These are phyloP conservation scores for Tetraneura akinire DNA, from an alignment of 1,140 invertebrate genomes.

Conservation along the genomic window DNA sequence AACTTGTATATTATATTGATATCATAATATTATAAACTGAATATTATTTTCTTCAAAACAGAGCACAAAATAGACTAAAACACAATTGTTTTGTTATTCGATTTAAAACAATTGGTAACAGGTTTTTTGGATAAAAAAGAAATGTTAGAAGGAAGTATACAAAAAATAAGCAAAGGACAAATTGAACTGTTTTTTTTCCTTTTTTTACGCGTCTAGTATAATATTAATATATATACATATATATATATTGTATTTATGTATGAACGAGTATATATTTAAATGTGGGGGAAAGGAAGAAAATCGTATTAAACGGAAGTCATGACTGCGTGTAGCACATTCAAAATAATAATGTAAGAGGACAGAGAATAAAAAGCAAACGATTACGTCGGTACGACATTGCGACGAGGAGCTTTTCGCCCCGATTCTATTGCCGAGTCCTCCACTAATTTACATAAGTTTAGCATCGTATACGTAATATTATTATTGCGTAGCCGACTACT, in stretches of 20 bases:
- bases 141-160: too few species aligned
- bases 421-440: not conserved
- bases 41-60: too few species aligned
- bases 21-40: too few species aligned
- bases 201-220: not conserved
- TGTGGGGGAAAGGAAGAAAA: not conserved
- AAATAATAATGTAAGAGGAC: not conserved
- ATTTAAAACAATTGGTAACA: not conserved
- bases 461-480: too few species aligned
- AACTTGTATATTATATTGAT: too few species aligned
- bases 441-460: slow-evolving; percentile 39
- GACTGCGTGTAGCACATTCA: slow-evolving; percentile 1
- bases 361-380: slow-evolving; percentile 30
- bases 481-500: too few species aligned
- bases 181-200: slow-evolving; percentile 1
- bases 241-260: too few species aligned
- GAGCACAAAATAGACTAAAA: not conserved
- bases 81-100: not conserved
- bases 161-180: not conserved
- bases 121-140: not conserved
- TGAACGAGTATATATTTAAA: too few species aligned
- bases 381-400: not conserved
- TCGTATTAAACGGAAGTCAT: slow-evolving; percentile 22
- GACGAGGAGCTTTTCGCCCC: slow-evolving; percentile 16
- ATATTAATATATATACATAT: too few species aligned